phyloP scores from a whole-genome alignment of 35 echinoderm and acorn worm genomes.

The Anneissia japonica region DNA sequence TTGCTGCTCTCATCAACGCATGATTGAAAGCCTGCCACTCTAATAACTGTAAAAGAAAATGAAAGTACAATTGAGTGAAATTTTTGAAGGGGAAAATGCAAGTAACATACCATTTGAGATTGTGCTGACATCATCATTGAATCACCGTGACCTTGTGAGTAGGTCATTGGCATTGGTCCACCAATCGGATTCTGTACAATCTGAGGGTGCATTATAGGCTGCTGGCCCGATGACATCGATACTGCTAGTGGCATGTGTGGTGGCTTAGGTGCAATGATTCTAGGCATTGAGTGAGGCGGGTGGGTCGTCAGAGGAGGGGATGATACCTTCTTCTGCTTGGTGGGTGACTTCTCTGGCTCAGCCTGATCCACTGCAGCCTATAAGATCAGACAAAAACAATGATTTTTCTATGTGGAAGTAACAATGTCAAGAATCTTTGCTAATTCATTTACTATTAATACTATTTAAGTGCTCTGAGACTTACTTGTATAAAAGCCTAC shows the following conservation, averaged over 20 bases:
- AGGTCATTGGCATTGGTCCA: neutral
- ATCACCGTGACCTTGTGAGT: neutral
- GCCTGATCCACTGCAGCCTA: slow-evolving; percentile 80
- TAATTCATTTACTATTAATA: too few relatives aligned
- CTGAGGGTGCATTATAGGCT: slow-evolving; percentile 12
- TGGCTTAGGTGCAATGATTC: slow-evolving; percentile 84
- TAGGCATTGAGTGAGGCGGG: slow-evolving; percentile 55
- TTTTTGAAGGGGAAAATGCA: too few relatives aligned
- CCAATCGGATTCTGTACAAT: neutral
- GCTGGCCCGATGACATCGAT: slow-evolving; percentile 44
- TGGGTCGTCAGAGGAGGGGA: slow-evolving; percentile 14
- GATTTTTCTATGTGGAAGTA: too few relatives aligned
- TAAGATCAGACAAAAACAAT: neutral
- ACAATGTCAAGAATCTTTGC: too few relatives aligned
- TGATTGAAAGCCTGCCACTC: too few relatives aligned
- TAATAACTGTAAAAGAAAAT: too few relatives aligned
- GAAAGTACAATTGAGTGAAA: too few relatives aligned
- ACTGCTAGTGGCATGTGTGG: slow-evolving; percentile 10
- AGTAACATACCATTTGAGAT: neutral
- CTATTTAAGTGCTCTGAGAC: too few relatives aligned
- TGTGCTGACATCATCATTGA: neutral
- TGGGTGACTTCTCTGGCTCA: slow-evolving; percentile 64
- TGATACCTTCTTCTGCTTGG: slow-evolving; percentile 73
- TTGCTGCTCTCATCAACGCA: too few relatives aligned
- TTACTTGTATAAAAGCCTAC: too few relatives aligned